Evolutionary conservation across 2,113 vertebrate species (phyloP).

Genomic region (Tiliqua scincoides): DNA sequence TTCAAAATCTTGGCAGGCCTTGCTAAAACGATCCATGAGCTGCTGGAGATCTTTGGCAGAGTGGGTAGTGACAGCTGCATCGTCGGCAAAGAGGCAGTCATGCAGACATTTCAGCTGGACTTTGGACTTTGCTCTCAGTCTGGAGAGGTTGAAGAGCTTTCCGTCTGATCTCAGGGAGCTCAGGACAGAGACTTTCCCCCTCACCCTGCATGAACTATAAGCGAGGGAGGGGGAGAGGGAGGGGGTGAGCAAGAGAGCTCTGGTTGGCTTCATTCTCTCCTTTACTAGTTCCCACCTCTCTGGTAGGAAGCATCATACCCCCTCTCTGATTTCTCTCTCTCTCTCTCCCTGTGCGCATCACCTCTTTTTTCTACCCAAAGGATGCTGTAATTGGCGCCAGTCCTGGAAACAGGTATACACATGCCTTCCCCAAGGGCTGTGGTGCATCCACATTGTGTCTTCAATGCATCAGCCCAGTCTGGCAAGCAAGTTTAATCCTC

Average conservation of each 20-base stretch:
- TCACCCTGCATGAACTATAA: neutral
- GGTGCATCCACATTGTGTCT: neutral
- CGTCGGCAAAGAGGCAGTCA: too few relatives aligned
- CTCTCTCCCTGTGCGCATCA: too few relatives aligned
- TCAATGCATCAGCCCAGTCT: neutral
- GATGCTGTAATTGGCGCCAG: neutral
- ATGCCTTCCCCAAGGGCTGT: neutral
- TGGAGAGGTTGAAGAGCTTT: too few relatives aligned
- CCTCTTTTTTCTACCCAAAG: too few relatives aligned
- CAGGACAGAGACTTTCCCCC: neutral
- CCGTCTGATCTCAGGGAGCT: too few relatives aligned
- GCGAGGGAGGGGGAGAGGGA: neutral
- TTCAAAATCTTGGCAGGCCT: too few relatives aligned
- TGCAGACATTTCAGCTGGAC: too few relatives aligned
- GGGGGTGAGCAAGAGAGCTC: constrained; percentile 7
- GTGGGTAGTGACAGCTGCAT: too few relatives aligned
- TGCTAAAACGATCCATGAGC: too few relatives aligned
- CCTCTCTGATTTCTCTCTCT: neutral
- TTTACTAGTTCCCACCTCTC: neutral
- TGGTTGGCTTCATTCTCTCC: neutral
- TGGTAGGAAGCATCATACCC: neutral
- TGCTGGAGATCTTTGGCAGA: too few relatives aligned
- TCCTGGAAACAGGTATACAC: neutral
- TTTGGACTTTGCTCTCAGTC: too few relatives aligned
- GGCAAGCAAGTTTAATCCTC: neutral